phyloP scores from a whole-genome alignment of 37 sponge, comb jelly and placozoan species.

The Bolinopsis microptera region DNA sequence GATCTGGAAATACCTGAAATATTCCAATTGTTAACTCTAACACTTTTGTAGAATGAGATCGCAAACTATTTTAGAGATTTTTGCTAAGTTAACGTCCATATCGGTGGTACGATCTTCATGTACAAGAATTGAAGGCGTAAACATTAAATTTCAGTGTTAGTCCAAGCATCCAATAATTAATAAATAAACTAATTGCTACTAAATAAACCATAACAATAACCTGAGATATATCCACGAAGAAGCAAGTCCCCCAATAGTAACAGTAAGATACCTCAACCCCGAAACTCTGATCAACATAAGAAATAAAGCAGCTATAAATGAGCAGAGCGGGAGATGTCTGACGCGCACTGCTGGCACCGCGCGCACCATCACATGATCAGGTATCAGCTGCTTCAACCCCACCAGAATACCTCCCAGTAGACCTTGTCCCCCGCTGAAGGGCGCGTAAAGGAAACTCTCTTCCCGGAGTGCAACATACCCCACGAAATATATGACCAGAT shows the following conservation, averaged over 20 bases:
- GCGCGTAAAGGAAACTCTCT: conserved; percentile 49
- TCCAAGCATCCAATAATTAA: no score
- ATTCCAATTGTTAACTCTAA: neutral
- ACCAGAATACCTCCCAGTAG: neutral
- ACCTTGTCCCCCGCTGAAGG: conserved; percentile 31
- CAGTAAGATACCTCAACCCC: neutral
- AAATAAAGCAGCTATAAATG: neutral
- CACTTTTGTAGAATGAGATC: no score
- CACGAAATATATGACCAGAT: conserved; percentile 1
- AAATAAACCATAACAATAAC: no score
- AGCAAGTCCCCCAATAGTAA: conserved; percentile 23
- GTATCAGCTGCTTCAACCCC: conserved; percentile 39
- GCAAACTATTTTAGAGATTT: no score
- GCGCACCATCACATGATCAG: conserved; percentile 29
- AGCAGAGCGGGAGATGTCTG: conserved; percentile 15
- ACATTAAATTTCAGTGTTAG: no score
- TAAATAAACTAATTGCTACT: no score
- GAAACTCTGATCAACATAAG: neutral
- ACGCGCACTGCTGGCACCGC: neutral
- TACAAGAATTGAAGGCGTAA: no score
- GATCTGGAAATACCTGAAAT: conserved; percentile 22
- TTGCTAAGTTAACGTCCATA: no score
- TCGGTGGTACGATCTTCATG: no score
- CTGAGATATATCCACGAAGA: conserved; percentile 57
- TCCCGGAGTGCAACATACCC: conserved; percentile 17